Percentiles rank a stretch among this genome's conserved stretches.
Evolutionary conservation across 1,140 invertebrate genomes (phyloP).

Genomic region (Panagrolaimus sp.): DNA sequence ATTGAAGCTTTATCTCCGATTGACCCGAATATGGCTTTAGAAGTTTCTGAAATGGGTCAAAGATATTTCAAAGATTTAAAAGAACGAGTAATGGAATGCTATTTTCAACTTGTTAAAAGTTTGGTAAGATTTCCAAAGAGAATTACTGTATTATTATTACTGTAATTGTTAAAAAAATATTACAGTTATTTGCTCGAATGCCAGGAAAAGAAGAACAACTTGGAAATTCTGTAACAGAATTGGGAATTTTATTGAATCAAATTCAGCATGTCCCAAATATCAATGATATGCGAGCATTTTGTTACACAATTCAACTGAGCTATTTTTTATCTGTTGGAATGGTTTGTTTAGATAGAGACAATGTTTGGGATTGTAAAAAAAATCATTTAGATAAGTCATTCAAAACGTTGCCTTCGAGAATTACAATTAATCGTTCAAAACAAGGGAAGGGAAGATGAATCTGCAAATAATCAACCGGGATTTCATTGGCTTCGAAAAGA

Average conservation of each 20-base stretch:
- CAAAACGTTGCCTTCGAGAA: slow-evolving; percentile 13
- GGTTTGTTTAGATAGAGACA: neutral
- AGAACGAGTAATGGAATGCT: slow-evolving; percentile 7
- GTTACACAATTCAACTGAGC: slow-evolving; percentile 5
- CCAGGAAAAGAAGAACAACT: neutral
- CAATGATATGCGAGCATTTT: slow-evolving; percentile 12
- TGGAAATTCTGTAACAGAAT: neutral
- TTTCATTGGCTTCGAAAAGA: slow-evolving; percentile 12
- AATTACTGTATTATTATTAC: neutral
- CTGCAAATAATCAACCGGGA: neutral
- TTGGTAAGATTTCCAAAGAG: neutral
- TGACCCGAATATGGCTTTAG: neutral
- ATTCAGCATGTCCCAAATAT: neutral
- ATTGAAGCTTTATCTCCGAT: neutral
- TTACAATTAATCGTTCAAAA: slow-evolving; percentile 3
- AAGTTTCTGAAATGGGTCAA: neutral
- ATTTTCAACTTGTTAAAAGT: neutral
- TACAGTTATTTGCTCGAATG: neutral
- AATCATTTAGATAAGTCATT: neutral
- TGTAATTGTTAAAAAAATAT: neutral
- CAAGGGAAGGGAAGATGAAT: neutral
- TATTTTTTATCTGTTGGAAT: slow-evolving; percentile 14
- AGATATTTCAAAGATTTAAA: slow-evolving; percentile 9
- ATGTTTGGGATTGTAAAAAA: slow-evolving; percentile 1
- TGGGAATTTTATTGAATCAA: neutral